Conservation (phyloP, 1,140 invertebrate genomes). For the Zaprionus africanus region DNA sequence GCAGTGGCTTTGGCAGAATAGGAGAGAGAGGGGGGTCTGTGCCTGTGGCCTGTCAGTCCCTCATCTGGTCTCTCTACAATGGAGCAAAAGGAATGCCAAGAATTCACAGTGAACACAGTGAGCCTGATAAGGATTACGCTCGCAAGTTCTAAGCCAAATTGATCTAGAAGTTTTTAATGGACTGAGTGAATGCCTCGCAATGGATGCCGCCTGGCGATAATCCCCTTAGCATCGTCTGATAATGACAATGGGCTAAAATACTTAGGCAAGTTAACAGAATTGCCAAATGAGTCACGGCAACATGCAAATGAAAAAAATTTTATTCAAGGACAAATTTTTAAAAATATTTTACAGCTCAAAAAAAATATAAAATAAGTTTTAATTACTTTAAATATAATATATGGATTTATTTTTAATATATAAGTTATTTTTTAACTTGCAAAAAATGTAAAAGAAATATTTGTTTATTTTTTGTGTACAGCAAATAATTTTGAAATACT, state of each 20-base stretch:
- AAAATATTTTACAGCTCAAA: neutral
- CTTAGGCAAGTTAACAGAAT: neutral
- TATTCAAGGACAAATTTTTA: no score
- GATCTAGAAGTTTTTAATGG: slow-evolving; percentile 29
- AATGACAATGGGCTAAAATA: slow-evolving; percentile 1
- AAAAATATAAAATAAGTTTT: neutral
- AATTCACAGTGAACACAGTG: slow-evolving; percentile 16
- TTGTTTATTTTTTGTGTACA: neutral
- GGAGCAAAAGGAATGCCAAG: slow-evolving; percentile 25
- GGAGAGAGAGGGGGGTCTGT: slow-evolving; percentile 12
- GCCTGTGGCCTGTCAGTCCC: slow-evolving; percentile 50
- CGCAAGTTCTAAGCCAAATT: slow-evolving; percentile 24
- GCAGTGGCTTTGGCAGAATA: slow-evolving; percentile 43
- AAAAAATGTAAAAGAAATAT: neutral
- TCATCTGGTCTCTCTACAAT: slow-evolving; percentile 42
- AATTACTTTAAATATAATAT: no score
- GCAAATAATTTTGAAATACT: neutral
- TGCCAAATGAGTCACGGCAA: neutral
- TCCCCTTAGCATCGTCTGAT: neutral
- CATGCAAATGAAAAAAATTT: neutral
- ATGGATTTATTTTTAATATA: neutral
- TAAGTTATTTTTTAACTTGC: neutral
- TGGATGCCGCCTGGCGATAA: neutral
- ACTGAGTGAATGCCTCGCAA: slow-evolving; percentile 14
- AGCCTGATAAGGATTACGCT: slow-evolving; percentile 34